Base-by-base conservation (phyloP, 2,888 invertebrate species). In the Prosopocoilus inquinatus region DNA sequence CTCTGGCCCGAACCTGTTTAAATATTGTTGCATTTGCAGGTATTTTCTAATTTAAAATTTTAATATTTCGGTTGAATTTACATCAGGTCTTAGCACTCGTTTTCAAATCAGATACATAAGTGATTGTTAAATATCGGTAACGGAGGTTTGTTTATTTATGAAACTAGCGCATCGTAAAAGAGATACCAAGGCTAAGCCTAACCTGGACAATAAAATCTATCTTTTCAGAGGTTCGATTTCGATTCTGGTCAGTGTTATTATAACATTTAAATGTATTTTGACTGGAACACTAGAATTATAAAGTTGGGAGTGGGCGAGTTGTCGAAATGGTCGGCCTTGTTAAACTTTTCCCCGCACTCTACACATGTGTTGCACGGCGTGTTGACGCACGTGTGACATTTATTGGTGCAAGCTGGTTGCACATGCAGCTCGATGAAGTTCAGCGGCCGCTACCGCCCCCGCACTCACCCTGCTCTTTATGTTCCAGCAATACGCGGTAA, bases 371-470 rank as follows among this genome's bases (percentile, higher is more conserved):
- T 63, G 62, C 66, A 62, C 64, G 63, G 64, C 65, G 60, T 68
- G 65, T 64, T 64, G 67, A 68, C 65, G 65, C 68, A 68, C 68
- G 68, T 67, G 69, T 68, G 70, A 53, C 53, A 53, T 53, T 53
- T 53, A 53, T 53, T 53, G 46, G 53, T 53, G 47, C 53, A 53
- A 47, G 52, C 52, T 52, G 47, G 53, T 53, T 39, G 47, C 47
- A 47, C 53, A 53, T 47, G 47, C 47, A 47, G 47, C 39, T 53
- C 47, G 47, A 50, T 43, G 57, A 62, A 53, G 61, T 63, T 61
- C 63, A 63, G 54, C 58, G 56, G 36, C 28, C 39, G 33, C 45
- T 32, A n/a, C 60, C 61, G 54, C 58, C 54, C 45, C 28, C 39
- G 33, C 45, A 38, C 15, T 50, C 44, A 33, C 52, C 44, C 51